These are phyloP conservation scores for Syngnathus acus DNA, from an alignment of 2,797 vertebrate species.

Conservation along the genomic window DNA sequence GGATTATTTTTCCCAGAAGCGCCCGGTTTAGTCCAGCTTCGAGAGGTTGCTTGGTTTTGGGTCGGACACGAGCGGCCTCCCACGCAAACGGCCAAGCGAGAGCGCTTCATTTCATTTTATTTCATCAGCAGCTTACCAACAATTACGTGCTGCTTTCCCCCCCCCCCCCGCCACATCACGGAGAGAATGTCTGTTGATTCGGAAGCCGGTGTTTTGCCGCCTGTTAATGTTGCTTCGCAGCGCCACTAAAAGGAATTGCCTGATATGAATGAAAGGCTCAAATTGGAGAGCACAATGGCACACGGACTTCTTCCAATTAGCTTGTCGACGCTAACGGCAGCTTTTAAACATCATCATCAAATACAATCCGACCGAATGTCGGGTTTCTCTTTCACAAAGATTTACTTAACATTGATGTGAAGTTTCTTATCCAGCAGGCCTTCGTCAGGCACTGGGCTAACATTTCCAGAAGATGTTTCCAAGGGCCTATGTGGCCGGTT, in stretches of 20 bases:
- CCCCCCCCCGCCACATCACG: conserved; percentile 11
- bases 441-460: conserved; percentile 18
- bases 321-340: background rate
- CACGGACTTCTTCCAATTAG: conserved; percentile 7
- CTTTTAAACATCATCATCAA: background rate
- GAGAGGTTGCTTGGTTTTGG: conserved; percentile 20
- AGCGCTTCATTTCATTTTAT: conserved; percentile 52
- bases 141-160: conserved; percentile 26
- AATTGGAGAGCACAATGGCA: background rate
- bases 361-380: background rate
- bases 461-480: conserved; percentile 4
- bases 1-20: conserved; percentile 24
- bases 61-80: conserved; percentile 11
- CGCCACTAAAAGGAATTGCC: conserved; percentile 41
- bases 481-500: background rate
- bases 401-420: background rate
- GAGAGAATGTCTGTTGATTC: conserved; percentile 24
- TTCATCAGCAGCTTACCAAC: conserved; percentile 53
- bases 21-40: background rate
- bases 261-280: conserved; percentile 30
- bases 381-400: background rate
- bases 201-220: conserved; percentile 15
- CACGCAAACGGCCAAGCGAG: conserved; percentile 27
- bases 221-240: background rate
- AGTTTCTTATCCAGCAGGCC: background rate